Conservation (phyloP, 2,888 invertebrate species). For the Cataglyphis livida region DNA sequence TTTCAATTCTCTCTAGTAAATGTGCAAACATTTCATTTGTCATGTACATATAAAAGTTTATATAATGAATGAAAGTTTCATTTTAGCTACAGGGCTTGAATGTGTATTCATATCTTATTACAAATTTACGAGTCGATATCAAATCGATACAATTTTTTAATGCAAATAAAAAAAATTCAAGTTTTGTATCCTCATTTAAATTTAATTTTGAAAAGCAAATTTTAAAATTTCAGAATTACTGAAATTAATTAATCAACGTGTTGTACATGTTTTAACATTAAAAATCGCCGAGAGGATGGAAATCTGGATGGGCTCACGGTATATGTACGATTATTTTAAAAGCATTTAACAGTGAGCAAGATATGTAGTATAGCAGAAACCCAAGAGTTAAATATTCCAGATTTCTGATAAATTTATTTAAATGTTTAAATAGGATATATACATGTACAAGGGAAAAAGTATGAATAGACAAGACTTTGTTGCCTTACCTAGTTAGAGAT, state of each 20-base stretch:
- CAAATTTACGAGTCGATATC: not conserved
- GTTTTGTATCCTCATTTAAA: not conserved
- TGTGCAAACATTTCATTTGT: constrained; percentile 54
- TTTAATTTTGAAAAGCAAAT: not conserved
- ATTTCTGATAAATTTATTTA: constrained; percentile 84
- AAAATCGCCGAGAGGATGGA: constrained; percentile 80
- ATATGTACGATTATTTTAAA: constrained; percentile 66
- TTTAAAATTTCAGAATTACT: not conserved
- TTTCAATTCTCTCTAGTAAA: constrained; percentile 75
- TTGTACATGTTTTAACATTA: not conserved
- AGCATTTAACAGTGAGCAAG: constrained; percentile 71
- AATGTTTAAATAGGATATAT: constrained; percentile 80
- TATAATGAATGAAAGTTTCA: constrained; percentile 16
- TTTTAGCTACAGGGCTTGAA: constrained; percentile 26
- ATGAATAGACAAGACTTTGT: constrained; percentile 81
- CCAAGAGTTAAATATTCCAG: constrained; percentile 83
- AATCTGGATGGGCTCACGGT: constrained; percentile 79
- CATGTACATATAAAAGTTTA: constrained; percentile 58
- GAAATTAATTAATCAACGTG: not conserved
- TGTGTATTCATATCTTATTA: not conserved
- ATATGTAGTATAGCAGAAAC: constrained; percentile 81
- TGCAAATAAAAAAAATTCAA: not conserved
- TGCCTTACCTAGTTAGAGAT: constrained; percentile 80
- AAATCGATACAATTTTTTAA: not conserved
- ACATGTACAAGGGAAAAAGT: constrained; percentile 84